A percentile compares a stretch with the other conserved stretches of the same genome.
Evolutionary conservation across 2,113 vertebrate species (phyloP).

Genomic region (Benitochromis conjunctus): DNA sequence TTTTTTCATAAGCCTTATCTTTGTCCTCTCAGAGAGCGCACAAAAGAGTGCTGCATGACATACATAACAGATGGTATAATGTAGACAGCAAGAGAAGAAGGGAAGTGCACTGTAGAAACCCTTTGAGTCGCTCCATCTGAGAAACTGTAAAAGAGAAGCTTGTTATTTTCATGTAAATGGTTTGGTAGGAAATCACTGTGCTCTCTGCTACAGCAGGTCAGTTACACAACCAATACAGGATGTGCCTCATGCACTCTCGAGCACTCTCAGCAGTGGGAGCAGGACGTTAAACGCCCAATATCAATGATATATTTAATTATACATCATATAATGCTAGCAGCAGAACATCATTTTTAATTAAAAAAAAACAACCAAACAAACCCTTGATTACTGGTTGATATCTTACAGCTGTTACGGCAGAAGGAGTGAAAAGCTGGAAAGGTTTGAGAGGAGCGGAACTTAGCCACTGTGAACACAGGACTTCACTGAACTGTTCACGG

Average conservation of each 20-base stretch:
- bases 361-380: background rate
- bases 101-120: background rate
- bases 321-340: background rate
- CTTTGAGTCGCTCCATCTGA: background rate
- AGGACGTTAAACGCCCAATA: background rate
- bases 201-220: background rate
- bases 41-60: background rate
- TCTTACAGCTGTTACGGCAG: conserved; percentile 4
- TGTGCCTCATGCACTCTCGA: background rate
- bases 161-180: background rate
- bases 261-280: background rate
- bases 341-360: background rate
- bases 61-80: background rate
- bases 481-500: conserved; percentile 80
- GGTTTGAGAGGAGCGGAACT: conserved; percentile 81
- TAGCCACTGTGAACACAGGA: conserved; percentile 86
- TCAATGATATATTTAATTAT: background rate
- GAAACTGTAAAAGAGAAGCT: background rate
- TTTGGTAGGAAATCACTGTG: background rate
- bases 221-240: background rate
- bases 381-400: background rate
- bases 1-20: background rate
- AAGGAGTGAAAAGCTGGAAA: background rate
- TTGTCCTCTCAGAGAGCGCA: background rate
- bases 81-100: background rate